Base-by-base conservation (phyloP, 2,888 invertebrate species). In the Isotomurus palustris region DNA sequence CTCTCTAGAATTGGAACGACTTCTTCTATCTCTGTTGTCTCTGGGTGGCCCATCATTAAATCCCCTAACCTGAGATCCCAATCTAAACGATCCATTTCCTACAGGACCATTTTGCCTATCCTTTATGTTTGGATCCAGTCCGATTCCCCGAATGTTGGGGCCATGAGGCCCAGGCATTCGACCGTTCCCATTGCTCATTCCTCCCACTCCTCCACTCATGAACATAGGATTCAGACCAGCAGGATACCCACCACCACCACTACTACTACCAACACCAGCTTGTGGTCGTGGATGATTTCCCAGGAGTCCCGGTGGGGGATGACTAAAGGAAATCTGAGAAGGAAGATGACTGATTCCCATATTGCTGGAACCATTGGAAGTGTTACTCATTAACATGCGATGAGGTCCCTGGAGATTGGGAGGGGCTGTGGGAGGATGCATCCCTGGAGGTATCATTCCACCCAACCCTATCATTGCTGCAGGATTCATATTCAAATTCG, bases 1-100 rank as follows among this genome's bases (percentile, higher is more conserved):
- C 24, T 66, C 65, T 19, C 62, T 49, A 1, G 67, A 66, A 35
- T 61, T 27, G n/a, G 69, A 67, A 17, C 62, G 61, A 49, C 64
- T 66, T 45, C 66, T 43, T 43, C 50, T 58, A 24, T 57, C 53
- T 21, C 53, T 54, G 4, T 24, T 27, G 44, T 58, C 53, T 51
- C 51, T 54, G 53, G n/a, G n/a, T n/a, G n/a, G n/a, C n/a, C n/a
- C n/a, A 27, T 52, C 41, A n/a, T 24, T 49, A n/a, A 28, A 43
- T 54, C 6, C 36, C 25, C n/a, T 40, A 45, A 24, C 41, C 28
- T n/a, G 45, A 5, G n/a, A n/a, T n/a, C n/a, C n/a, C n/a, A n/a
- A n/a, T n/a, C n/a, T n/a, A n/a, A n/a, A n/a, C n/a, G n/a, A n/a
- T n/a, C n/a, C n/a, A n/a, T n/a, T n/a, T n/a, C 43, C 10, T 22